Evolutionary conservation across 2,113 vertebrate species (phyloP), one percentile per base, ranked within the genome.

Genomic region (Thunnus maccoyii): DNA sequence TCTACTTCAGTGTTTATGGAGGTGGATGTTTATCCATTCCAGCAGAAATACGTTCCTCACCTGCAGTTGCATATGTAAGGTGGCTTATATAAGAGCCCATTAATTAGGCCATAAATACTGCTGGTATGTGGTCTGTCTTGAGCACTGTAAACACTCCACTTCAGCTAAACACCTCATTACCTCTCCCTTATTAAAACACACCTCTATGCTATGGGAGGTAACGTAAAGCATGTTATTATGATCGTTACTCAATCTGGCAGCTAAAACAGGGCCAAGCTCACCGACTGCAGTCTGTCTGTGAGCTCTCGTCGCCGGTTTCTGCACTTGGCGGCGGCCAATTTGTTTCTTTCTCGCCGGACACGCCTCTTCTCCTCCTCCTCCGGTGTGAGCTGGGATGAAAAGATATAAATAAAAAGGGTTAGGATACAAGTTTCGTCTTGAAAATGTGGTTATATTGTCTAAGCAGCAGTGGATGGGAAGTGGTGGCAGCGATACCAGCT

Each of bases 291-390:
- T 76, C 96, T 94, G 84, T 99, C 98, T 0, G 98, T 99, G 80
- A 99, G 95, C 74, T 99, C 98, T 78, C 98, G 94, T 76, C 98
- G 91, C 12, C 98, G 95, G 91, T 99, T 98, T 47, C 98, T 95
- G 62, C 98, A 99, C 77, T 99, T 99, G 54, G 98, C 98, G 0
- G 98, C 98, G 0, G 98, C 98, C 87, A 97, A 64, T 63, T 99
- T 99, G 93, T 99, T 99, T 69, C 98, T 89, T 80, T 99, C 98
- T 6, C 98, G 76, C 0, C 98, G 95, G 32, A 99, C 96, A 1
- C 97, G 93, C 1, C 98, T 93, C 81, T 98, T 99, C 90, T 99
- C 98, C 77, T 98, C 98, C 78, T 99, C 98, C 74, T 99, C 98
- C 0, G 97, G 97, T 0, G 97, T 97, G 20, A 99, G 91, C 98